Base-by-base conservation (phyloP, 2,113 vertebrate genomes). In the Tympanuchus pallidicinctus region DNA sequence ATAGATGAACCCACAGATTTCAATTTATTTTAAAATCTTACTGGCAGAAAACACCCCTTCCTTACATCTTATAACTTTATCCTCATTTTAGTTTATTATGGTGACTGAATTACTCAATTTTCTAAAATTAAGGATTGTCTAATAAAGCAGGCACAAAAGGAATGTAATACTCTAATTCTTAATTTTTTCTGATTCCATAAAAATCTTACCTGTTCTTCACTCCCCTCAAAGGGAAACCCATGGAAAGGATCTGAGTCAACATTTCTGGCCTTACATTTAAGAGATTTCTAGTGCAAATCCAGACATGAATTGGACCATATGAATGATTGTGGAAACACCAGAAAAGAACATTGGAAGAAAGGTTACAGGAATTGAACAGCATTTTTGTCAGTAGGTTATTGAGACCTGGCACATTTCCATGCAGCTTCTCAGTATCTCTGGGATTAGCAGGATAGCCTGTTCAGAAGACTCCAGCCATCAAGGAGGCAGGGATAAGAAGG, bases 231-330 rank as follows among this genome's bases (percentile, higher is more conserved):
- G 32, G 7, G 24, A 28, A 19, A 72, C 32, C 25, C 36, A 22
- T 9, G 47, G 28, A 69, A 86, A 6, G 16, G 10, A 67, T 36
- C n/a, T 71, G n/a, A 54, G 6, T 48, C 5, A 21, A 66, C 13
- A 40, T 86, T 90, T 86, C 50, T 81, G 60, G 22, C 4, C 11
- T 72, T 43, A 21, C 10, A 21, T 4, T 12, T 8, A 30, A 77
- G 24, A 45, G 24, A 47, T 86, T 8, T 76, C 19, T 56, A 43
- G 48, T 19, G 30, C 6, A 69, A 77, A 47, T 27, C 19, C 19
- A 73, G 8, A 8, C 54, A 25, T 1, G 6, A 42, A 10, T 43
- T 19, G 8, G 18, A 21, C 21, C 27, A 1, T 13, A 2, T 47
- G 32, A 60, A 77, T 70, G 34, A 40, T 13, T 34, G 10, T 61